Evolutionary conservation across 37 sponge, comb jelly and placozoan species (phyloP).

Genomic region (Mnemiopsis leidyi): DNA sequence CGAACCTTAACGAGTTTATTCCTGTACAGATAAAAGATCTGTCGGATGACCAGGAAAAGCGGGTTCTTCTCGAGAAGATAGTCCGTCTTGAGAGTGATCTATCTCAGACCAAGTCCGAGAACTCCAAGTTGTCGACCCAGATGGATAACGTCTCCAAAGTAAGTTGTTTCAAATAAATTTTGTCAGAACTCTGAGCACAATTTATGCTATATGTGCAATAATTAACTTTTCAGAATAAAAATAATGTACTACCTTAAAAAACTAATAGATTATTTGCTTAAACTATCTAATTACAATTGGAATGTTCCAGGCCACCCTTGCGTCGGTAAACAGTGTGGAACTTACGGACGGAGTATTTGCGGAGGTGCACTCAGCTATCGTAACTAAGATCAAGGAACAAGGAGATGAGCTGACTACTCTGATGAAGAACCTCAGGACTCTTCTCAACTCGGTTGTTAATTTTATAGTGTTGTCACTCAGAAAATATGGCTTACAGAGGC

Average conservation of each 20-base stretch:
- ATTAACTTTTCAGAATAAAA: too few species aligned
- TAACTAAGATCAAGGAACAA: slow-evolving; percentile 10
- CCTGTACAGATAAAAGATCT: not conserved
- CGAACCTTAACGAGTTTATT: too few species aligned
- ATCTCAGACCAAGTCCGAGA: not conserved
- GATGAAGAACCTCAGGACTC: slow-evolving; percentile 9
- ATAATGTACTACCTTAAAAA: too few species aligned
- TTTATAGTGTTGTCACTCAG: not conserved
- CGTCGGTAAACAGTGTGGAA: slow-evolving; percentile 38
- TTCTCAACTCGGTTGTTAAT: slow-evolving; percentile 12
- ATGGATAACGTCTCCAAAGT: slow-evolving; percentile 57
- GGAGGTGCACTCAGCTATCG: slow-evolving; percentile 31
- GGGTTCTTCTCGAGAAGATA: slow-evolving; percentile 14
- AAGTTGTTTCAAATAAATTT: too few species aligned
- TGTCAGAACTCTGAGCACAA: too few species aligned
- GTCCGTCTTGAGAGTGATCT: slow-evolving; percentile 20
- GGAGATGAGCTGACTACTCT: slow-evolving; percentile 19
- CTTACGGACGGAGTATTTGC: slow-evolving; percentile 18
- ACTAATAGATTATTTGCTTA: too few species aligned
- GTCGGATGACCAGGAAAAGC: not conserved
- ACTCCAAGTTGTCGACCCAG: slow-evolving; percentile 6
- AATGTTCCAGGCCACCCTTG: not conserved
- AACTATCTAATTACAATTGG: too few species aligned
- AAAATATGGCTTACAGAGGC: too few species aligned
- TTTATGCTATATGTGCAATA: too few species aligned